Conservation (phyloP, 2,113 vertebrate genomes). For the Cebus imitator region DNA sequence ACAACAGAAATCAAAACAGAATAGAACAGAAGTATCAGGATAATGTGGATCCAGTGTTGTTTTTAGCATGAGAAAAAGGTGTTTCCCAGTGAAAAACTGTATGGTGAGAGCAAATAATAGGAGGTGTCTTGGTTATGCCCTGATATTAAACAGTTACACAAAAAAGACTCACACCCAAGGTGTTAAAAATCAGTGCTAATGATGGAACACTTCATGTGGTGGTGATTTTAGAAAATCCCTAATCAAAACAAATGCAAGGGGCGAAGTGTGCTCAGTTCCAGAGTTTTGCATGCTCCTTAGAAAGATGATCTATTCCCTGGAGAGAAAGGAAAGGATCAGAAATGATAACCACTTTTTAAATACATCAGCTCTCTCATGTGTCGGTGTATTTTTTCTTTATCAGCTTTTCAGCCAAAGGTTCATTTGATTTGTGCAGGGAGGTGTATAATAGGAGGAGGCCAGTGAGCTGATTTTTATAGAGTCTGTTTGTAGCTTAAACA, state of each 20-base stretch:
- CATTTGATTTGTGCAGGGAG: constrained; percentile 86
- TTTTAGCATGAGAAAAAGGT: neutral
- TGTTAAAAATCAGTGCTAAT: constrained; percentile 79
- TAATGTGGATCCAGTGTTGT: rapidly evolving
- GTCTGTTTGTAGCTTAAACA: constrained; percentile 87
- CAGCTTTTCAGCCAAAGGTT: constrained; percentile 83
- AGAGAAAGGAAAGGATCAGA: constrained; percentile 82
- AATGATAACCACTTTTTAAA: constrained; percentile 83
- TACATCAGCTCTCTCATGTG: constrained; percentile 77
- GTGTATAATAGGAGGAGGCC: constrained; percentile 83
- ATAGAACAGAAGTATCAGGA: neutral
- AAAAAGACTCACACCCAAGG: constrained; percentile 33
- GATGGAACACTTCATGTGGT: constrained; percentile 71
- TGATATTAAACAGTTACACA: constrained; percentile 64
- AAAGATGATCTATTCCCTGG: constrained; percentile 76
- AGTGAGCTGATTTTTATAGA: constrained; percentile 83
- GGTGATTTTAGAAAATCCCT: constrained; percentile 82
- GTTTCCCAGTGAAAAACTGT: constrained; percentile 56
- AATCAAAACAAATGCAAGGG: constrained; percentile 81
- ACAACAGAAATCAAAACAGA: neutral
- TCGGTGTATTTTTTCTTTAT: constrained; percentile 69
- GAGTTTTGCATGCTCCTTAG: constrained; percentile 73
- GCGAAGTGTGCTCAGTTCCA: constrained; percentile 62
- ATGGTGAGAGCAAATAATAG: constrained; percentile 69
- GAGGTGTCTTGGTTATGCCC: constrained; percentile 32